Conservation (phyloP, 2,797 vertebrate genomes). For the Pteronotus mesoamericanus region DNA sequence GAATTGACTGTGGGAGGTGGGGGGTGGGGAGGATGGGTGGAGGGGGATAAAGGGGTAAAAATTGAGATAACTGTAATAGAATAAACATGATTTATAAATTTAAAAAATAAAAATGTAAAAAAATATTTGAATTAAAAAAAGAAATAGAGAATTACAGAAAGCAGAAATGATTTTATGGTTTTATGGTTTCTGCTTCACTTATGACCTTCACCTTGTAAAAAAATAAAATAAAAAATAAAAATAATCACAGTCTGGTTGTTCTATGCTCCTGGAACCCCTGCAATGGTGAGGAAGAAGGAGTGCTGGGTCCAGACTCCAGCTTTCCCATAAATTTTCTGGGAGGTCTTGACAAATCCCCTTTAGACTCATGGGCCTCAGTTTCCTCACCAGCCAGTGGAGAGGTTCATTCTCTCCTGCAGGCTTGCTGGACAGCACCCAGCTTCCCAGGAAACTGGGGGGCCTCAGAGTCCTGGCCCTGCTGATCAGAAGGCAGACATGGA, state of each 20-base stretch:
- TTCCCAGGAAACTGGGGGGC: neutral
- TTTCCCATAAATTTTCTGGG: neutral
- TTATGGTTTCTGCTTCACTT: slow-evolving; percentile 27
- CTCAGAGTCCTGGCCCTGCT: neutral
- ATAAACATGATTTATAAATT: too few species aligned
- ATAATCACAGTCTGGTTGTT: neutral
- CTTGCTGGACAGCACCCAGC: neutral
- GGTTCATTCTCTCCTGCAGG: neutral
- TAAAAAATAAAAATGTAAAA: too few species aligned
- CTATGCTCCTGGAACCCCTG: neutral
- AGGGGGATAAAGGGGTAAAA: too few species aligned
- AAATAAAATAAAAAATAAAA: too few species aligned
- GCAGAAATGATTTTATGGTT: slow-evolving; percentile 18
- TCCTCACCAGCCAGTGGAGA: too few species aligned
- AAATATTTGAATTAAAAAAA: too few species aligned
- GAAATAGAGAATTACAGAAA: slow-evolving; percentile 43
- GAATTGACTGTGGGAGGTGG: too few species aligned
- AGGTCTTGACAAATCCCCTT: neutral
- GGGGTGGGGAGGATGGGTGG: too few species aligned
- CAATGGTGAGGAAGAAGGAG: neutral
- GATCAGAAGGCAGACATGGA: neutral
- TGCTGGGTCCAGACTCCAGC: neutral
- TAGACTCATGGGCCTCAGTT: neutral
- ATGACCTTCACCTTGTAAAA: slow-evolving; percentile 52
- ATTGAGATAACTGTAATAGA: too few species aligned